These are phyloP conservation scores for Tholera decimalis DNA, from an alignment of 2,888 invertebrate species.

Conservation along the genomic window DNA sequence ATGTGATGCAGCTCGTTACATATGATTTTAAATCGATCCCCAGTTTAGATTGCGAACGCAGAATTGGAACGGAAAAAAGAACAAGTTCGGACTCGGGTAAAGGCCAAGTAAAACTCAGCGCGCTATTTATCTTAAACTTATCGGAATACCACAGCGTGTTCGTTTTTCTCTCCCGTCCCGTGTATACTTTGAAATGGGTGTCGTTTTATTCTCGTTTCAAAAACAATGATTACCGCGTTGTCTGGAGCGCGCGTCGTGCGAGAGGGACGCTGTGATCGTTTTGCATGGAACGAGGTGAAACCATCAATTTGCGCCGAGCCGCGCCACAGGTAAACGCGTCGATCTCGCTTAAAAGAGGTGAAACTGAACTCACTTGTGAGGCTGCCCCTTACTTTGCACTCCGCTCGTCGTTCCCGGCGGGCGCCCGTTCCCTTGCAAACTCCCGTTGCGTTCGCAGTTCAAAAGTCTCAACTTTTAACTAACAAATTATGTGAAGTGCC, in stretches of 20 bases:
- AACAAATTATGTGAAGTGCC: conserved; percentile 10
- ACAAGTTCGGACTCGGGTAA: conserved; percentile 73
- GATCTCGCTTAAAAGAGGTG: conserved; percentile 79
- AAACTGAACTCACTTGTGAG: conserved; percentile 75
- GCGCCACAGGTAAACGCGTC: conserved; percentile 81
- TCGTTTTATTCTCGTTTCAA: conserved; percentile 86
- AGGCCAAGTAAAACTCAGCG: conserved; percentile 84
- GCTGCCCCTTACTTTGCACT: conserved; percentile 74
- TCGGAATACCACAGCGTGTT: conserved; percentile 85
- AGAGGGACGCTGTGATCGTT: conserved; percentile 86
- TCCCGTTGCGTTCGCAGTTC: conserved; percentile 73
- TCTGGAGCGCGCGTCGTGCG: conserved; percentile 82
- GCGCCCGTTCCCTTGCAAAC: conserved; percentile 73
- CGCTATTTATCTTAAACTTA: conserved; percentile 90
- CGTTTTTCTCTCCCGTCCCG: conserved; percentile 83
- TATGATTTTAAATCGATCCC: conserved; percentile 80
- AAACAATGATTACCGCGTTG: conserved; percentile 88
- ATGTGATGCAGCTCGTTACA: conserved; percentile 72
- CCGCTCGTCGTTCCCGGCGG: conserved; percentile 61
- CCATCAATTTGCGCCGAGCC: conserved; percentile 86
- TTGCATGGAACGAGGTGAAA: conserved; percentile 88
- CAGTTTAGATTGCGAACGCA: conserved; percentile 75
- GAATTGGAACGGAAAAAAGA: conserved; percentile 80
- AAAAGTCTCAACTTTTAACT: conserved; percentile 64
- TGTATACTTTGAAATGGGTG: conserved; percentile 84